Conservation (phyloP, 2,888 invertebrate genomes). For the Caenorhabditis sp. region DNA sequence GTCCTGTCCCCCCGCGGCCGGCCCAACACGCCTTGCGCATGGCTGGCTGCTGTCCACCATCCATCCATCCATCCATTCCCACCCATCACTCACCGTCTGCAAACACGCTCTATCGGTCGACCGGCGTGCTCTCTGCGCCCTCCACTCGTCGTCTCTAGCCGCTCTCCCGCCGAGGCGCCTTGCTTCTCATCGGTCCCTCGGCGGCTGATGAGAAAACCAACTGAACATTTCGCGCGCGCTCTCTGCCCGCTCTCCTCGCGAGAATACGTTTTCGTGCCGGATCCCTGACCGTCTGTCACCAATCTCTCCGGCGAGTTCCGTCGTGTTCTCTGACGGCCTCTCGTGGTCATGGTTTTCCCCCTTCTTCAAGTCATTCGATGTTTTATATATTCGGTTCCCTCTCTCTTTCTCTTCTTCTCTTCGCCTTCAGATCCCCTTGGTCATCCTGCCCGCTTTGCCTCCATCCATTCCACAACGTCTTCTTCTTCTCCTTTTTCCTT, state of each 20-base stretch:
- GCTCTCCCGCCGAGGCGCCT: not conserved
- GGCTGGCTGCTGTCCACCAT: not conserved
- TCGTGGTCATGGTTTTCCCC: not conserved
- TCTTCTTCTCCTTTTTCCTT: constrained; percentile 15
- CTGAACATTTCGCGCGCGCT: not conserved
- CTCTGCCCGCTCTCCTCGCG: no score
- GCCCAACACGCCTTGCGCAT: not conserved
- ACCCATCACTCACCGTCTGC: not conserved
- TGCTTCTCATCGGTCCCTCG: no score
- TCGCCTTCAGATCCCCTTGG: not conserved
- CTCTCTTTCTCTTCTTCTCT: constrained; percentile 9
- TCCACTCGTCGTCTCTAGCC: not conserved
- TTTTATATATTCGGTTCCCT: constrained; percentile 7
- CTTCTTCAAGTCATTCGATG: constrained; percentile 1
- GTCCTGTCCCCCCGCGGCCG: no score
- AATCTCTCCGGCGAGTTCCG: not conserved
- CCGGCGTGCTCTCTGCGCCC: not conserved
- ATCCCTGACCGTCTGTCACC: no score
- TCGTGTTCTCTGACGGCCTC: not conserved
- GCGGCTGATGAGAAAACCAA: not conserved
- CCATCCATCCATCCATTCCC: not conserved
- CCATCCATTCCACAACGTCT: constrained; percentile 7
- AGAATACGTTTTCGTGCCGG: no score
- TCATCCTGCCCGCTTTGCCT: not conserved
- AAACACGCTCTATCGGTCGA: not conserved